These are phyloP conservation scores for Tachysurus fulvidraco DNA, from an alignment of 2,113 vertebrate species.

Conservation along the genomic window DNA sequence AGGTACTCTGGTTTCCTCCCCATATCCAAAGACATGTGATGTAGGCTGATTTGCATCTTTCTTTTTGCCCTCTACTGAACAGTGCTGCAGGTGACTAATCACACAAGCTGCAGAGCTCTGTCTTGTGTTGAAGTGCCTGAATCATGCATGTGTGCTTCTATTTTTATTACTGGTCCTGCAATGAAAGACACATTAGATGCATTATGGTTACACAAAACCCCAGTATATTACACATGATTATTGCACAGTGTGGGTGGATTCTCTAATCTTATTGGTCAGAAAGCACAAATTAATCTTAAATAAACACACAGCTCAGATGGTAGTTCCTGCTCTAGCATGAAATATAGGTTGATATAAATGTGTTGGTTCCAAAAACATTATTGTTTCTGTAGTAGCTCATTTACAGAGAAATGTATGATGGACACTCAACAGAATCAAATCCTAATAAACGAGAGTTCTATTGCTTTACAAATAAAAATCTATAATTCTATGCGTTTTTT, in stretches of 20 bases:
- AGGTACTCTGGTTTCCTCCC: no score
- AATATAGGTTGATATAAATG: no score
- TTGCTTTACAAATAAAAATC: no score
- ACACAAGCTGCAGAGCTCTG: background rate
- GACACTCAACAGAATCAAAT: no score
- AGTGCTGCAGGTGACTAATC: slow-evolving; percentile 8
- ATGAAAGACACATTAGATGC: background rate
- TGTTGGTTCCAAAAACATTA: no score
- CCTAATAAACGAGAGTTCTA: no score
- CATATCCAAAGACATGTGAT: no score
- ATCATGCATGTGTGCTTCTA: background rate
- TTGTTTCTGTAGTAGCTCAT: no score
- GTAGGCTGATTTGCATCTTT: background rate
- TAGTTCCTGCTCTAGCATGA: no score
- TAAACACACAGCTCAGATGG: no score
- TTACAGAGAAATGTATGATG: no score
- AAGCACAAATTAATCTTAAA: background rate
- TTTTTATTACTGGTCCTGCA: background rate
- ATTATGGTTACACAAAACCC: background rate
- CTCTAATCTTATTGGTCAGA: background rate
- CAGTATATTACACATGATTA: background rate
- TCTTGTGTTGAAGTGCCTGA: slow-evolving; percentile 2
- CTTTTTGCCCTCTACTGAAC: background rate
- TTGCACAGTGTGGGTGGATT: background rate
- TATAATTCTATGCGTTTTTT: no score